Conservation (phyloP, 2,888 invertebrate species). For the Marronus borbonicus region DNA sequence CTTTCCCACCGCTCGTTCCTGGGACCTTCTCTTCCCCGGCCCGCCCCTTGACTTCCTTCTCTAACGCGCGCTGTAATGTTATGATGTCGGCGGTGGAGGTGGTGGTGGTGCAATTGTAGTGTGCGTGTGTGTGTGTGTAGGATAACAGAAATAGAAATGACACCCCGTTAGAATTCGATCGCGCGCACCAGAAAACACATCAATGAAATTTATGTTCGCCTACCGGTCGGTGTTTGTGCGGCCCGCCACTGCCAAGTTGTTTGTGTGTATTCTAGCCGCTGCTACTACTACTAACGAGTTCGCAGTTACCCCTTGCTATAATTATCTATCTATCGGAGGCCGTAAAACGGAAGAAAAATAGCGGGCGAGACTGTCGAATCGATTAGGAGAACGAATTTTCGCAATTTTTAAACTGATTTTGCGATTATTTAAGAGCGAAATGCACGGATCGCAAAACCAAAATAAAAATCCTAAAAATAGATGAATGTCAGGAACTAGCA, state of each 20-base stretch:
- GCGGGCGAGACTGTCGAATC: too few relatives aligned
- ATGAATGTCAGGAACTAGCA: too few relatives aligned
- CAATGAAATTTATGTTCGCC: slow-evolving; percentile 41
- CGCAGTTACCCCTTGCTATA: neutral
- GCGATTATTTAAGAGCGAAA: too few relatives aligned
- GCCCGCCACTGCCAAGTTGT: too few relatives aligned
- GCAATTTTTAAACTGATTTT: too few relatives aligned
- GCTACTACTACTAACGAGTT: slow-evolving; percentile 21
- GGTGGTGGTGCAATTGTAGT: slow-evolving; percentile 53
- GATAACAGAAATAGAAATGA: slow-evolving; percentile 47
- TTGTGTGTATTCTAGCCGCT: neutral
- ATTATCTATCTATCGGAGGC: neutral
- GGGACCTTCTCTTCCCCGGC: slow-evolving; percentile 28
- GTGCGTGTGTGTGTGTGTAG: slow-evolving; percentile 20
- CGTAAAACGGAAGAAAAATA: too few relatives aligned
- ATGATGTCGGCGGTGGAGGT: slow-evolving; percentile 33
- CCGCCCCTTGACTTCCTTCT: slow-evolving; percentile 50
- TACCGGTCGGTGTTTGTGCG: slow-evolving; percentile 11
- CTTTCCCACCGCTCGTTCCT: slow-evolving; percentile 39
- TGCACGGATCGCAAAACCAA: too few relatives aligned
- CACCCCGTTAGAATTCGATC: slow-evolving; percentile 44
- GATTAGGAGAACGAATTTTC: too few relatives aligned
- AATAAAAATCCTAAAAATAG: too few relatives aligned
- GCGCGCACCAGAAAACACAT: slow-evolving; percentile 36
- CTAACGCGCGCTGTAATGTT: slow-evolving; percentile 52